Conservation (phyloP, 2,797 vertebrate genomes). For the Manis javanica region DNA sequence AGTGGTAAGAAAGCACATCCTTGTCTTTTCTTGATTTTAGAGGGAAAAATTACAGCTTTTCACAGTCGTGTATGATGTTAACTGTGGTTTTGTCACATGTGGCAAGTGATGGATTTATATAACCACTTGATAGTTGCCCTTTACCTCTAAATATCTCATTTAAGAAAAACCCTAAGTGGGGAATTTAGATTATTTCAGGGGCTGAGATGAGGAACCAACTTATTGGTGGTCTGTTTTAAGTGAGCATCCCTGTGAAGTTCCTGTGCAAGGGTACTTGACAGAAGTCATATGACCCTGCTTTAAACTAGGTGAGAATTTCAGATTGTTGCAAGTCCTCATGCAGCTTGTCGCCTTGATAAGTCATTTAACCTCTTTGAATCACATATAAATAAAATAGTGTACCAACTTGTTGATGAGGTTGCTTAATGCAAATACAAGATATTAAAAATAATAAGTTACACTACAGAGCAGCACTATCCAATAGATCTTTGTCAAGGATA, state of each 20-base stretch:
- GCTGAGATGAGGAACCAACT: neutral
- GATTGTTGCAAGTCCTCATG: neutral
- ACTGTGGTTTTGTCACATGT: no score
- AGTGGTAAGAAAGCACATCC: no score
- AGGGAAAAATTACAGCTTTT: no score
- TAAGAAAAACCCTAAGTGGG: neutral
- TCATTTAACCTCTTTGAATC: neutral
- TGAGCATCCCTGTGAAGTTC: neutral
- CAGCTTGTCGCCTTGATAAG: neutral
- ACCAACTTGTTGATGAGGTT: neutral
- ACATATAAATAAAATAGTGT: neutral
- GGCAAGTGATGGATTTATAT: neutral
- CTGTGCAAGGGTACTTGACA: neutral
- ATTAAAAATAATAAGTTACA: neutral
- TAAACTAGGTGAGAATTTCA: neutral
- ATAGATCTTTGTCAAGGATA: neutral
- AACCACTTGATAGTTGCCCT: neutral
- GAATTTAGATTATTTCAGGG: neutral
- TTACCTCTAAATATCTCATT: neutral
- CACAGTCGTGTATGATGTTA: no score
- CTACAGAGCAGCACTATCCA: neutral
- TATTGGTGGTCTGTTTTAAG: neutral
- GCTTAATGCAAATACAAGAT: neutral
- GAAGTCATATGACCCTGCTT: neutral
- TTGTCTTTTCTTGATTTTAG: no score